Base-by-base conservation (phyloP, 1,140 invertebrate species). In the Cyphomyrmex costatus region DNA sequence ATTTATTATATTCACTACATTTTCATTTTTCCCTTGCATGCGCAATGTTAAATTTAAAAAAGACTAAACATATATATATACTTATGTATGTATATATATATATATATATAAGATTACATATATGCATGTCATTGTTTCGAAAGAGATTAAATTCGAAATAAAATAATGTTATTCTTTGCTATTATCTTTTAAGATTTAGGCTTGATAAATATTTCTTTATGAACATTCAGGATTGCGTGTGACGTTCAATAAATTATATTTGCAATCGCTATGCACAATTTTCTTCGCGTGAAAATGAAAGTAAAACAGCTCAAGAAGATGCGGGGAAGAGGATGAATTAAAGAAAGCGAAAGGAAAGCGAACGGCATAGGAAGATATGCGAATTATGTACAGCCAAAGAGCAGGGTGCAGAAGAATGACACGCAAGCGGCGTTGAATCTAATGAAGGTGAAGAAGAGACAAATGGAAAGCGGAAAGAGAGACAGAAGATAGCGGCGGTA, bases 391-490 rank as follows among this genome's bases (percentile, higher is more conserved):
- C 77, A 68, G 65, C 65, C 14, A 60, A 80, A 60, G 79, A 24
- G 68, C 36, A 60, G 24, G 10, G 63, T 36, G 78, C 65, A 30
- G 56, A 74, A 61, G 53, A 73, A 83, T 83, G 79, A 83, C 68
- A 58, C 76, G 51, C 65, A 46, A 80, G 46, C 19, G 61, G 16
- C 49, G 65, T 30, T 61, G 36, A 86, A 83, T 83, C 68, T 83
- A 86, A 86, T 68, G 77, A 70, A 79, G 63, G 76, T 42, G 58
- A 74, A 49, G 70, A 83, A 71, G 79, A 86, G 66, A 86, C 42
- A 71, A 86, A 83, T 83, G 68, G 66, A 78, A 74, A 30, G 46
- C 65, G 77, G 49, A 66, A 78, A 65, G 36, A 84, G 76, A 83
- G 27, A 56, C 21, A 36, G 85, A 42, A 53, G 56, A 56, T 58